Evolutionary conservation across 2,113 vertebrate genomes (phyloP).

Genomic region (Centrocercus urophasianus): DNA sequence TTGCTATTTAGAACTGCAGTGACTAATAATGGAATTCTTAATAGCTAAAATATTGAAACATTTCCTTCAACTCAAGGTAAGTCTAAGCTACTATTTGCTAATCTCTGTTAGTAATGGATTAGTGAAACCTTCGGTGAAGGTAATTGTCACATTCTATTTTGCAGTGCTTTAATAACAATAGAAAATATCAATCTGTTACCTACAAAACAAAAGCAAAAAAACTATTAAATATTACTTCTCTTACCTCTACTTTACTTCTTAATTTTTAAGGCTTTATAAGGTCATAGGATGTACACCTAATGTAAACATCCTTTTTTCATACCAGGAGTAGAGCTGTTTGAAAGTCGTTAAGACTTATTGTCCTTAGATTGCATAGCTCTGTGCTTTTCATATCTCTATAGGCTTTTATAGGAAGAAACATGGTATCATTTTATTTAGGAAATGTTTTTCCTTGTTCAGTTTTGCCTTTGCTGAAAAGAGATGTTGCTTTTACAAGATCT

Average conservation of each 20-base stretch:
- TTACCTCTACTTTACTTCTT: not conserved
- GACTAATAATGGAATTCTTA: not conserved
- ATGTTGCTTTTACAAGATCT: not conserved
- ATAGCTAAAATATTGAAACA: not conserved
- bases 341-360: slow-evolving; percentile 4
- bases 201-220: not conserved
- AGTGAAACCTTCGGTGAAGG: not conserved
- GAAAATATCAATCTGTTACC: not conserved
- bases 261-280: not conserved
- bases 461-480: slow-evolving; percentile 12
- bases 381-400: not conserved
- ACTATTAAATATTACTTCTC: not conserved
- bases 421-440: not conserved
- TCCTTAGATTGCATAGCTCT: not conserved
- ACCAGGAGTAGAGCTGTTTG: not conserved
- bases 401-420: not conserved
- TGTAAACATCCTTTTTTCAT: not conserved
- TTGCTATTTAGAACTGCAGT: not conserved
- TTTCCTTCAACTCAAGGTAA: not conserved
- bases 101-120: not conserved
- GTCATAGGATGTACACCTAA: not conserved
- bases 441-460: not conserved
- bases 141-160: not conserved
- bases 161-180: not conserved
- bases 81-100: not conserved